Evolutionary conservation across 2,888 invertebrate genomes (phyloP).

Genomic region (Trisateles emortualis): DNA sequence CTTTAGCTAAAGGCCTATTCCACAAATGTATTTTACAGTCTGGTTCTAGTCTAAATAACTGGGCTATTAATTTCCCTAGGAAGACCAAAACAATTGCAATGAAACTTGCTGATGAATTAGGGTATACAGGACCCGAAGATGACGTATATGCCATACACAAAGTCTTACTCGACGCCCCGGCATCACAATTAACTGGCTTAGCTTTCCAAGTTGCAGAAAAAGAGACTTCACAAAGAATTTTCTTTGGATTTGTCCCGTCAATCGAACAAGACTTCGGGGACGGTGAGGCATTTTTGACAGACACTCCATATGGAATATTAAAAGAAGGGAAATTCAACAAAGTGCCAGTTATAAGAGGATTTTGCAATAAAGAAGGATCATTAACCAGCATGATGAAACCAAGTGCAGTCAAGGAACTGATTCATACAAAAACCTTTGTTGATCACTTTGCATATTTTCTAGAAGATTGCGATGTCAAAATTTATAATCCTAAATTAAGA

Average conservation of each 20-base stretch:
- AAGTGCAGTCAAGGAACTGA: conserved; percentile 40
- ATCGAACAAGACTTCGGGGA: conserved; percentile 63
- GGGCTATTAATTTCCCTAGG: conserved; percentile 52
- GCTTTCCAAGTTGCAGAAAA: conserved; percentile 26
- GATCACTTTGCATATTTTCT: conserved; percentile 50
- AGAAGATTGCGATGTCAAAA: conserved; percentile 35
- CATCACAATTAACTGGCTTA: conserved; percentile 31
- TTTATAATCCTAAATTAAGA: conserved; percentile 39
- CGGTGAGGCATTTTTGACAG: conserved; percentile 55
- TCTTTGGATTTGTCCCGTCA: conserved; percentile 61
- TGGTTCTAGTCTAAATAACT: conserved; percentile 62
- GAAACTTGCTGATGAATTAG: conserved; percentile 49
- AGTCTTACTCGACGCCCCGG: conserved; percentile 46
- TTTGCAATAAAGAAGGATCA: conserved; percentile 78
- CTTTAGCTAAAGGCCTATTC: conserved; percentile 59
- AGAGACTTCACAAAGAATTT: conserved; percentile 1
- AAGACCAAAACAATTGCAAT: conserved; percentile 47
- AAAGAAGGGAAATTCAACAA: conserved; percentile 64
- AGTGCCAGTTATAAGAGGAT: conserved; percentile 81
- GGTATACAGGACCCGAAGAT: conserved; percentile 49
- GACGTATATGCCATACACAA: conserved; percentile 47
- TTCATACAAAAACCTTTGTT: conserved; percentile 48
- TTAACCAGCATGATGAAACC: conserved; percentile 56
- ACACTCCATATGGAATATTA: conserved; percentile 69
- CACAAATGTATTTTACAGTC: conserved; percentile 69